Evolutionary conservation across 1,140 invertebrate species (phyloP).

Genomic region (Augochlora pura): DNA sequence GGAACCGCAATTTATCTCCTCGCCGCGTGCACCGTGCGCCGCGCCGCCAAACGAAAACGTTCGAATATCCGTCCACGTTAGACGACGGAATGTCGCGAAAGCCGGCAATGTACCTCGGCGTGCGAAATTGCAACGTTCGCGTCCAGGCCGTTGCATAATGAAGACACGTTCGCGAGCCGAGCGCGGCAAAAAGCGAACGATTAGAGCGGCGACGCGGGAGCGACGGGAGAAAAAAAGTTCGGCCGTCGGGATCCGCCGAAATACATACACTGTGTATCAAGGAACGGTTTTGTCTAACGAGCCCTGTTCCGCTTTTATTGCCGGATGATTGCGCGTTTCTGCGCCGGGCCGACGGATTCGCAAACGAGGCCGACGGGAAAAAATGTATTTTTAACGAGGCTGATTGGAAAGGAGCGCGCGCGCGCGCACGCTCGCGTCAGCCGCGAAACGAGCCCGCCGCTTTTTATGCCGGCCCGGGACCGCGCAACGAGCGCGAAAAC

Average conservation of each 20-base stretch:
- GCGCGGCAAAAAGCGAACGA: too few species aligned
- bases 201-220: background rate
- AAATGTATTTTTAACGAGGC: conserved; percentile 47
- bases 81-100: too few species aligned
- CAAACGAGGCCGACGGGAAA: conserved; percentile 25
- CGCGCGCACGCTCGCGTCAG: background rate
- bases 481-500: conserved; percentile 5
- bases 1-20: too few species aligned
- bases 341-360: conserved; percentile 14
- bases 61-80: too few species aligned
- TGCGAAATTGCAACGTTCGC: too few species aligned
- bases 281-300: conserved; percentile 27
- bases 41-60: too few species aligned
- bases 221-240: too few species aligned
- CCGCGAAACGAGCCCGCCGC: background rate
- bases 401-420: conserved; percentile 21
- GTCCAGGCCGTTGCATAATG: too few species aligned
- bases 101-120: too few species aligned
- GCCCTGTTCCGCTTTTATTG: conserved; percentile 23
- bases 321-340: conserved; percentile 34
- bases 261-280: too few species aligned
- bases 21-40: too few species aligned
- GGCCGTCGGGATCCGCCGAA: background rate
- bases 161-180: too few species aligned
- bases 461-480: background rate